Percentiles rank a stretch among this genome's conserved stretches.
These are phyloP conservation scores for Clarias pachynema DNA, from an alignment of 2,797 vertebrate genomes.

Conservation along the genomic window DNA sequence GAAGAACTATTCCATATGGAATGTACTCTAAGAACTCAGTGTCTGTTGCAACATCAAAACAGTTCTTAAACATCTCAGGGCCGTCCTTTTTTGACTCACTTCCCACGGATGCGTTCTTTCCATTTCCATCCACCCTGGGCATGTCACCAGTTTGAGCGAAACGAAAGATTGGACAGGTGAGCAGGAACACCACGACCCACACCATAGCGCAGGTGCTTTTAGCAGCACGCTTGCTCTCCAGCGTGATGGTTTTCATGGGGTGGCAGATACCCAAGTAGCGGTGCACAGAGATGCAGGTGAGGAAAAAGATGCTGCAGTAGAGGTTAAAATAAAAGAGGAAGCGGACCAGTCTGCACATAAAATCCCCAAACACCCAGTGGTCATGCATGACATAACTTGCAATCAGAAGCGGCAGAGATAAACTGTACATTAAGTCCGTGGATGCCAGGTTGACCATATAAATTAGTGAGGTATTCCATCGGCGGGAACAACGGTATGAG, in stretches of 20 bases:
- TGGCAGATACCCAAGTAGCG: slow-evolving; percentile 85
- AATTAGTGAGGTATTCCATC: slow-evolving; percentile 82
- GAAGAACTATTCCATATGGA: slow-evolving; percentile 80
- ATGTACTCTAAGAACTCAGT: slow-evolving; percentile 79
- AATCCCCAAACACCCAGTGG: slow-evolving; percentile 83
- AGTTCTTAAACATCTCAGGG: slow-evolving; percentile 69
- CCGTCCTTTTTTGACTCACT: neutral
- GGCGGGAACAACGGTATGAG: slow-evolving; percentile 69
- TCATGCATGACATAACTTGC: slow-evolving; percentile 82
- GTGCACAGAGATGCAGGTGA: slow-evolving; percentile 81
- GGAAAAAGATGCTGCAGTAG: slow-evolving; percentile 85
- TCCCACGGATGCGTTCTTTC: slow-evolving; percentile 15
- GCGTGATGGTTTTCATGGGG: slow-evolving; percentile 78
- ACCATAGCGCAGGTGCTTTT: slow-evolving; percentile 75
- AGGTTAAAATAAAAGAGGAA: slow-evolving; percentile 87
- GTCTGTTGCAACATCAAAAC: slow-evolving; percentile 81
- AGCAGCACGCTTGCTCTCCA: slow-evolving; percentile 78
- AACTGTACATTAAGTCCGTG: slow-evolving; percentile 84
- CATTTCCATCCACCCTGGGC: slow-evolving; percentile 41
- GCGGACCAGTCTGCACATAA: slow-evolving; percentile 83
- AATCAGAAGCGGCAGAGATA: slow-evolving; percentile 82
- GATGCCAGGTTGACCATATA: slow-evolving; percentile 86
- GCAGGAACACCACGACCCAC: slow-evolving; percentile 78
- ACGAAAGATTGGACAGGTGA: slow-evolving; percentile 81
- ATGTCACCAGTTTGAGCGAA: slow-evolving; percentile 73